Conservation (phyloP, 1,140 invertebrate genomes). For the Cydia splendana region DNA sequence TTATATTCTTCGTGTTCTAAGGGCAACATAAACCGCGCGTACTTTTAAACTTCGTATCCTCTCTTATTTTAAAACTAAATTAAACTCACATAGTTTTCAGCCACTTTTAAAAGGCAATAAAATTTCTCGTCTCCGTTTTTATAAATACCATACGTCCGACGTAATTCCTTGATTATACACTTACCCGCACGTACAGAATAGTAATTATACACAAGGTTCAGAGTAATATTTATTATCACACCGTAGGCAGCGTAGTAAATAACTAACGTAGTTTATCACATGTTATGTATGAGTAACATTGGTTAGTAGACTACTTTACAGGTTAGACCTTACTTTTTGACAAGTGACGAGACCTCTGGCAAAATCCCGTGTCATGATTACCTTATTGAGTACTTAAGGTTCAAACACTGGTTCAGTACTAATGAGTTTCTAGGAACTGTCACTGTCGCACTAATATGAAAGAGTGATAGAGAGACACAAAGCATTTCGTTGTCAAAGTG, state of each 20-base stretch:
- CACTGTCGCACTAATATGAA: too few relatives aligned
- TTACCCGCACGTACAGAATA: conserved; percentile 1
- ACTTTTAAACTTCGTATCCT: too few relatives aligned
- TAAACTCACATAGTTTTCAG: too few relatives aligned
- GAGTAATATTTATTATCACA: background rate
- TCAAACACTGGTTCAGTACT: background rate
- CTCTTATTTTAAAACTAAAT: too few relatives aligned
- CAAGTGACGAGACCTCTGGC: conserved; percentile 1
- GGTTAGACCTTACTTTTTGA: background rate
- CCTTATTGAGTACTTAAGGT: background rate
- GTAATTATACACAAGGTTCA: conserved; percentile 26
- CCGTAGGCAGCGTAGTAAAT: too few relatives aligned
- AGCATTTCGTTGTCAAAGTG: too few relatives aligned
- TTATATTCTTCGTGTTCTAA: too few relatives aligned
- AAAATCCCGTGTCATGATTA: background rate
- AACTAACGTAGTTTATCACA: background rate
- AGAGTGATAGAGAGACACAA: too few relatives aligned
- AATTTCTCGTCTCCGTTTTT: too few relatives aligned
- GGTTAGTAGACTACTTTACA: background rate
- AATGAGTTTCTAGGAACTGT: background rate
- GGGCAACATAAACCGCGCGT: too few relatives aligned
- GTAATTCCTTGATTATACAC: background rate
- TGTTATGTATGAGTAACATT: background rate
- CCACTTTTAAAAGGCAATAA: too few relatives aligned
- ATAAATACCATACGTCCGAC: too few relatives aligned